These are phyloP conservation scores for Brachyistius frenatus DNA, from an alignment of 2,113 vertebrate genomes.

Conservation along the genomic window DNA sequence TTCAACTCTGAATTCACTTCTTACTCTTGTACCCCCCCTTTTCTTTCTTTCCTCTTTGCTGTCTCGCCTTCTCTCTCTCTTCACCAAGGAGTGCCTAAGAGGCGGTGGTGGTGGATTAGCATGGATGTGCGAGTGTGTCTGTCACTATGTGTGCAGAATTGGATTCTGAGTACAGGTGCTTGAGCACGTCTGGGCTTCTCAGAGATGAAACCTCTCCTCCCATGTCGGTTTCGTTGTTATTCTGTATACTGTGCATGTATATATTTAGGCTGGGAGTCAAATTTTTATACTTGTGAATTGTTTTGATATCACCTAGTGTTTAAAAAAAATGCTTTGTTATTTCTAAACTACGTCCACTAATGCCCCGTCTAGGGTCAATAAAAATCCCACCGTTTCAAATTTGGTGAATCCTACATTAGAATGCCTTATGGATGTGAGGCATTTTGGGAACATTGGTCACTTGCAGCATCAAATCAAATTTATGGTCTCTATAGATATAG, in stretches of 20 bases:
- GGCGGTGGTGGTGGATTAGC: slow-evolving; percentile 64
- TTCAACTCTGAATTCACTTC: slow-evolving; percentile 71
- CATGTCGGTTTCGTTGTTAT: not conserved
- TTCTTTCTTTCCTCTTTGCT: slow-evolving; percentile 12
- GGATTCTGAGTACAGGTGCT: slow-evolving; percentile 66
- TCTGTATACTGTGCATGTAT: not conserved
- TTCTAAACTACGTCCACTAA: no score
- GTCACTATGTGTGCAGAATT: slow-evolving; percentile 42
- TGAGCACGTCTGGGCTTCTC: slow-evolving; percentile 65
- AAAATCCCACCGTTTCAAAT: no score
- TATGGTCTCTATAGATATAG: no score
- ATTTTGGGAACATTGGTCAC: no score
- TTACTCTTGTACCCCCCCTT: slow-evolving; percentile 12
- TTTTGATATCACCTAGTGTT: no score
- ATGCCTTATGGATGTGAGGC: no score
- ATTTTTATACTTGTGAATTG: no score
- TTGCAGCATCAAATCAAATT: no score
- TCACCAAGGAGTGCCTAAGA: slow-evolving; percentile 73
- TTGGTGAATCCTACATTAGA: no score
- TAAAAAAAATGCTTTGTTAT: no score
- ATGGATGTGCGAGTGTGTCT: slow-evolving; percentile 17
- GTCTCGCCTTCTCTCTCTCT: slow-evolving; percentile 35
- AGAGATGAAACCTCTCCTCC: slow-evolving; percentile 38
- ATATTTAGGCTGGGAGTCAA: not conserved
- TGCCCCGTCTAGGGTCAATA: no score